These are phyloP conservation scores for Microplitis demolitor DNA, from an alignment of 1,140 invertebrate species.

Conservation along the genomic window DNA sequence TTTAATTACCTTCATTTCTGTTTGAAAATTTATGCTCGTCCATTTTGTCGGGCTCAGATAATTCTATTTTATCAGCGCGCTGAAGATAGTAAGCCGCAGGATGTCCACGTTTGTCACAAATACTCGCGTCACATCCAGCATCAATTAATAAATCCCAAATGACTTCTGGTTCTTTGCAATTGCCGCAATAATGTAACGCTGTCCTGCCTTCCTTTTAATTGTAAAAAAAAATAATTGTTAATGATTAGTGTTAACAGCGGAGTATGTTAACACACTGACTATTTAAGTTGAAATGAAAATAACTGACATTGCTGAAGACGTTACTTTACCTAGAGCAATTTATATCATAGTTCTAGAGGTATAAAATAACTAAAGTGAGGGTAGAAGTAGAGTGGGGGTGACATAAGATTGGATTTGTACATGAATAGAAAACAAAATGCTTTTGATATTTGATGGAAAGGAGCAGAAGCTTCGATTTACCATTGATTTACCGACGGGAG, in stretches of 20 bases:
- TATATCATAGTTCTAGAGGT: background rate
- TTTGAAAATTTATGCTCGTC: slow-evolving; percentile 49
- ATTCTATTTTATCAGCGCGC: slow-evolving; percentile 64
- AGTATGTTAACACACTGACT: background rate
- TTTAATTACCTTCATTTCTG: slow-evolving; percentile 56
- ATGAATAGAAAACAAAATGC: background rate
- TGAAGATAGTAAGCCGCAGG: slow-evolving; percentile 74
- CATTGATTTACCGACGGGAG: no score
- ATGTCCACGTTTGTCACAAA: slow-evolving; percentile 70
- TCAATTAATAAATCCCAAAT: slow-evolving; percentile 70
- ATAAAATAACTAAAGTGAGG: no score
- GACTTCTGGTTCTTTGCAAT: slow-evolving; percentile 67
- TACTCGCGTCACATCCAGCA: slow-evolving; percentile 70
- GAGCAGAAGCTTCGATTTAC: background rate
- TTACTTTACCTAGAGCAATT: background rate
- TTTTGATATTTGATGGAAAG: background rate
- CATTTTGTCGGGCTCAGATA: slow-evolving; percentile 63
- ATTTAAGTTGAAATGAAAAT: background rate
- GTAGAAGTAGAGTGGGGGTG: no score
- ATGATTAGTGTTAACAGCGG: background rate
- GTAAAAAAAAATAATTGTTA: background rate
- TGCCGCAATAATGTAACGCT: slow-evolving; percentile 80
- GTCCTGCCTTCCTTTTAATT: slow-evolving; percentile 72
- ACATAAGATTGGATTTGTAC: no score
- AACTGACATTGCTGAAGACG: background rate